phyloP scores from a whole-genome alignment of 2,113 vertebrate species.

The Ochotona curzoniae region DNA sequence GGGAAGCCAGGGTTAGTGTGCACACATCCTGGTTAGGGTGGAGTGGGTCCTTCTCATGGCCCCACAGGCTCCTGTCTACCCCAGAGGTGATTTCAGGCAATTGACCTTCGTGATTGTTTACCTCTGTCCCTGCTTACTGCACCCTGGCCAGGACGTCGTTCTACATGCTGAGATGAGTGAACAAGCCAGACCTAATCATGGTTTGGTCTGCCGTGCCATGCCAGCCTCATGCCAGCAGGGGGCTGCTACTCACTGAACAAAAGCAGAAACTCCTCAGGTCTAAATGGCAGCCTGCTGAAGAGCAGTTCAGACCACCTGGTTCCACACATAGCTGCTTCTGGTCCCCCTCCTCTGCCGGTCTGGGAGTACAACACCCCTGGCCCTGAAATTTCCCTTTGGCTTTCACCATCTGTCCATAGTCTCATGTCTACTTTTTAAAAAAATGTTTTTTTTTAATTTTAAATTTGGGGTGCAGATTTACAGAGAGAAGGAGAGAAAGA shows the following conservation, averaged over 20 bases:
- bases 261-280: background rate
- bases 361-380: background rate
- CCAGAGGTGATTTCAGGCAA: background rate
- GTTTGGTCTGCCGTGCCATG: background rate
- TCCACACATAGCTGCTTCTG: background rate
- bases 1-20: constrained; percentile 17
- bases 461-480: no score
- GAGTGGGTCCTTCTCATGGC: background rate
- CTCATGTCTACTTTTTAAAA: background rate
- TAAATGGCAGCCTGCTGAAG: background rate
- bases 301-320: background rate
- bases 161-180: background rate
- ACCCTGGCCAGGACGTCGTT: background rate
- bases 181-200: background rate
- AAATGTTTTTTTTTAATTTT: no score
- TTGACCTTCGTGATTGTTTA: background rate
- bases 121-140: background rate
- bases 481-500: no score
- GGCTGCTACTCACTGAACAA: background rate
- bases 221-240: background rate
- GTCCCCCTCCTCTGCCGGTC: background rate
- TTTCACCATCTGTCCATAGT: background rate
- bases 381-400: background rate
- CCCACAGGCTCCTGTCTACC: background rate
- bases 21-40: constrained; percentile 32